Percentiles rank a stretch among this genome's conserved stretches.
phyloP scores from a whole-genome alignment of 2,888 invertebrate genomes.

The Apotomis turbidana region DNA sequence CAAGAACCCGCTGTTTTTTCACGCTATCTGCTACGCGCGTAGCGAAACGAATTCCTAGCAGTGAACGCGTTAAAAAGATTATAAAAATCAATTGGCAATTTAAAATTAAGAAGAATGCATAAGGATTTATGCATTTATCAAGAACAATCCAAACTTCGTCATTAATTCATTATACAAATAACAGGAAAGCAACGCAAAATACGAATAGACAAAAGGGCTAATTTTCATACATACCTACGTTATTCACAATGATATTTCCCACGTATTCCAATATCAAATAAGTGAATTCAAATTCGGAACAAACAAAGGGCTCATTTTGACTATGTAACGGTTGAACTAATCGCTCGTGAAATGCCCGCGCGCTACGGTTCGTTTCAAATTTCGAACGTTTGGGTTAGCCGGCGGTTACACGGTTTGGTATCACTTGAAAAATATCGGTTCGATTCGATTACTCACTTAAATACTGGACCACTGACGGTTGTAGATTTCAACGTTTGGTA shows the following conservation, averaged over 20 bases:
- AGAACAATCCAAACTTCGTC: too few relatives aligned
- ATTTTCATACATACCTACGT: neutral
- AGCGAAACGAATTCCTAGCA: too few relatives aligned
- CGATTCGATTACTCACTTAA: slow-evolving; percentile 1
- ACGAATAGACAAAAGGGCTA: neutral
- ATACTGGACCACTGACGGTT: neutral
- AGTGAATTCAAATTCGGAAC: slow-evolving; percentile 4
- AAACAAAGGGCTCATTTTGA: slow-evolving; percentile 13
- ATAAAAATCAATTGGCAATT: too few relatives aligned
- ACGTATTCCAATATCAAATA: neutral
- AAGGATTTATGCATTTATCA: too few relatives aligned
- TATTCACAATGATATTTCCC: neutral
- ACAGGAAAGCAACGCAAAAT: too few relatives aligned
- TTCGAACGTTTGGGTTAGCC: neutral
- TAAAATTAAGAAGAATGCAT: too few relatives aligned
- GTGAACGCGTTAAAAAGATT: too few relatives aligned
- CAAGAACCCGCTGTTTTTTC: too few relatives aligned
- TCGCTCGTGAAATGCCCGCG: slow-evolving; percentile 16
- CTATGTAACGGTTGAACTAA: slow-evolving; percentile 8
- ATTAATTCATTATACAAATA: too few relatives aligned
- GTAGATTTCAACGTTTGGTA: too few relatives aligned
- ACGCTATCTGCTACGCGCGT: too few relatives aligned
- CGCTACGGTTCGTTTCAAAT: slow-evolving; percentile 7
- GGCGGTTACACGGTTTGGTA: slow-evolving; percentile 20
- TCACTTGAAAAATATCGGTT: slow-evolving; percentile 4